These are phyloP conservation scores for Tenthredo mesomela DNA, from an alignment of 2,888 invertebrate genomes.

Conservation along the genomic window DNA sequence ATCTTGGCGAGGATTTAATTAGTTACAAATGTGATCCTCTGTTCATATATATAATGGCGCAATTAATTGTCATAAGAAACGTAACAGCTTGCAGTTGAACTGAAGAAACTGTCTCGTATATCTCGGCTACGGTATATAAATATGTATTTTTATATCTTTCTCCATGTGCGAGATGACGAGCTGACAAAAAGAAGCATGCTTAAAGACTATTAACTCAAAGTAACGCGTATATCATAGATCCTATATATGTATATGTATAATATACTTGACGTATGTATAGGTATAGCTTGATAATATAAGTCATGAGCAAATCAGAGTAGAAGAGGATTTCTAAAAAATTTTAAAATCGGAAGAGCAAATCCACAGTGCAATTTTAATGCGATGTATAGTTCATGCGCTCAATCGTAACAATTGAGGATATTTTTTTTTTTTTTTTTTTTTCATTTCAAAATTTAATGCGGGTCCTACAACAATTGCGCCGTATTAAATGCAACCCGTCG, in stretches of 20 bases:
- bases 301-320: neutral
- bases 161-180: slow-evolving; percentile 17
- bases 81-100: neutral
- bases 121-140: neutral
- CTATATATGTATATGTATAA: slow-evolving; percentile 10
- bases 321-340: neutral
- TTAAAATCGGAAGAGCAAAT: neutral
- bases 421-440: slow-evolving; percentile 27
- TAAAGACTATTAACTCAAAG: slow-evolving; percentile 43
- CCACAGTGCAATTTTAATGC: too few species aligned
- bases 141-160: neutral
- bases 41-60: neutral
- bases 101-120: neutral
- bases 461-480: neutral
- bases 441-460: neutral
- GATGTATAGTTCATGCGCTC: too few species aligned
- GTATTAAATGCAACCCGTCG: slow-evolving; percentile 20
- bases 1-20: too few species aligned
- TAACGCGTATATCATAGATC: slow-evolving; percentile 1
- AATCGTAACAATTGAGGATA: neutral
- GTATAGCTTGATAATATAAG: neutral
- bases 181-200: slow-evolving; percentile 34
- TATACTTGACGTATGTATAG: slow-evolving; percentile 20
- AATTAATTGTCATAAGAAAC: slow-evolving; percentile 7
- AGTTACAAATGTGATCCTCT: neutral